Evolutionary conservation across 2,888 invertebrate species (phyloP), one percentile per base, ranked within the genome.

Genomic region (Polyommatus icarus): DNA sequence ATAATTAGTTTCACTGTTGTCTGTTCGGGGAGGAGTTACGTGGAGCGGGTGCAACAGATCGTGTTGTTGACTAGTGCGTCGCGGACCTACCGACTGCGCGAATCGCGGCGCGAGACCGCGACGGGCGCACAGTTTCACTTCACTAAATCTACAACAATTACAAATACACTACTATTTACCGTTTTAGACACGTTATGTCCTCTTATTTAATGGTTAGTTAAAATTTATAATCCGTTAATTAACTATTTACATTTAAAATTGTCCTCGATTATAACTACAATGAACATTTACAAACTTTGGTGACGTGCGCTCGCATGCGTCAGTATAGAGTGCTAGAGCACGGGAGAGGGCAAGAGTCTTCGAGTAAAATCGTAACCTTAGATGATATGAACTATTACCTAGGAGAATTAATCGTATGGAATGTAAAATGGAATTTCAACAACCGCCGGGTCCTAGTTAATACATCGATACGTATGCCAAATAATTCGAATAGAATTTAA

Each of bases 221-320:
- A 89, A 89, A 89, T 89, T 87, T 88, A 88, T 87, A 87, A 84
- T 85, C 87, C 85, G 86, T 87, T 85, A 85, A 90, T 90, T 92
- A 90, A 90, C 88, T 93, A 93, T 93, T 89, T 94, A 94, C 93
- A 93, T 86, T 92, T 91, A 91, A 93, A 93, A 91, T 91, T 89
- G 91, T 91, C 90, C 89, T 89, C 90, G 90, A 93, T 90, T 92
- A 90, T 90, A 92, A 87, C 91, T 93, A 93, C 89, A 84, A 91
- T 89, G 92, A 91, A 93, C 93, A 92, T 91, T 93, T 93, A 94
- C 93, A 94, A 93, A 94, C 93, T 94, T 94, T 94, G 93, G 93
- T 94, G 93, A 92, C 89, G 91, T 90, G 91, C 91, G 91, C 87
- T 91, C 89, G 90, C 90, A 90, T 89, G 86, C 88, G 87, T 88